Conservation (phyloP, 1,140 invertebrate genomes). For the Palaemon carinicauda region DNA sequence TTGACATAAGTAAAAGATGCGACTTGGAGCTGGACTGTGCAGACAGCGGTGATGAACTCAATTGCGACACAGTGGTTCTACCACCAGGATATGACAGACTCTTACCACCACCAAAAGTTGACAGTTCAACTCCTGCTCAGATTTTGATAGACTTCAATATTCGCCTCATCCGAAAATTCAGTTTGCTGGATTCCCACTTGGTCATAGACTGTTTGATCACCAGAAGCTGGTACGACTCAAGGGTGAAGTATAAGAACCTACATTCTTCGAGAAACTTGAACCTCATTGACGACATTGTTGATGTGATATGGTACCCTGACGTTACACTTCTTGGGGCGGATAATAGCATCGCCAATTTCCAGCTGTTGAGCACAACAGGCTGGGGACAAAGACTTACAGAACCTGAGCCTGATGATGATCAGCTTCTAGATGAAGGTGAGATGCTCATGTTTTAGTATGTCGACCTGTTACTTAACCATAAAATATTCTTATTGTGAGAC, state of each 20-base stretch:
- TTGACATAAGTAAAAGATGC: not conserved
- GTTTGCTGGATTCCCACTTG: not conserved
- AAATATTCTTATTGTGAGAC: no score
- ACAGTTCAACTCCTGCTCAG: not conserved
- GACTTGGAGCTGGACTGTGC: conserved; percentile 25
- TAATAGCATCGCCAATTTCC: not conserved
- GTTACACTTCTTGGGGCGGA: conserved; percentile 15
- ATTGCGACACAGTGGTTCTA: not conserved
- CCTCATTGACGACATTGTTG: conserved; percentile 2
- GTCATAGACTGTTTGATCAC: not conserved
- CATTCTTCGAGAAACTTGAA: not conserved
- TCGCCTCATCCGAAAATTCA: not conserved
- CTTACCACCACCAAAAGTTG: not conserved
- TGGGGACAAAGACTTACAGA: conserved; percentile 5
- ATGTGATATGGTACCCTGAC: conserved; percentile 24
- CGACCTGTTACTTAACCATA: no score
- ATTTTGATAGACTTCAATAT: not conserved
- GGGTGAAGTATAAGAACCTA: conserved; percentile 22
- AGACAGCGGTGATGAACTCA: conserved; percentile 28
- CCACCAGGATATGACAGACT: conserved; percentile 3
- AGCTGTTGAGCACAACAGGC: not conserved
- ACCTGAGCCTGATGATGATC: conserved; percentile 13
- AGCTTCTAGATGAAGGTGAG: conserved; percentile 25
- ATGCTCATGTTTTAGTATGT: no score
- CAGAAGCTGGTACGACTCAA: conserved; percentile 5